Evolutionary conservation across 2,888 invertebrate genomes (phyloP).

Genomic region (Diaphora mendica): DNA sequence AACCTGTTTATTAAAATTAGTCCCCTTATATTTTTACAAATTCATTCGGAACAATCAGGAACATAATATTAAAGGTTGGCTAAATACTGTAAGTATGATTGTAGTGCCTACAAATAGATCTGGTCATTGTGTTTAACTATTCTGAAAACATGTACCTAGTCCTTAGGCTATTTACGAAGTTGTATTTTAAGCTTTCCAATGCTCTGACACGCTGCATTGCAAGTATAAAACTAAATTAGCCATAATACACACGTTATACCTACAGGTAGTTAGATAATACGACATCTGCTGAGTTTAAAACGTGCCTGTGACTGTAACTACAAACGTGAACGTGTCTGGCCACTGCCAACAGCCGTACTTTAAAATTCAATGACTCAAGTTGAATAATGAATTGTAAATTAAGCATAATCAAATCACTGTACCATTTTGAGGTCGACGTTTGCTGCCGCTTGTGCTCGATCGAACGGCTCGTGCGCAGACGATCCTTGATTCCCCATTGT

Average conservation of each 20-base stretch:
- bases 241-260: constrained; percentile 27
- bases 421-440: constrained; percentile 83
- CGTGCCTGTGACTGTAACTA: constrained; percentile 49
- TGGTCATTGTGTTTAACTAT: constrained; percentile 3
- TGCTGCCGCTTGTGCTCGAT: constrained; percentile 87
- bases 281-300: constrained; percentile 31
- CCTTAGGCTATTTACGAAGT: constrained; percentile 21
- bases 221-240: constrained; percentile 14
- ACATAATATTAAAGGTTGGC: neutral
- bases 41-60: neutral
- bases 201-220: constrained; percentile 6
- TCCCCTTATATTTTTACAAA: neutral
- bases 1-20: too few species aligned
- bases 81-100: neutral
- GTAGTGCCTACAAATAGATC: neutral
- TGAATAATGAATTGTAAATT: constrained; percentile 60
- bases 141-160: constrained; percentile 7
- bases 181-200: constrained; percentile 24
- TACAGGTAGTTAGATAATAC: constrained; percentile 14
- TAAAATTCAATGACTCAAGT: constrained; percentile 55
- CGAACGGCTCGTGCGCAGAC: constrained; percentile 93
- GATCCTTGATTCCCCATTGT: constrained; percentile 94
- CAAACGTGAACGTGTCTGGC: constrained; percentile 47
- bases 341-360: constrained; percentile 30
- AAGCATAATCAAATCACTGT: constrained; percentile 58